Evolutionary conservation across 2,113 vertebrate genomes (phyloP), one percentile per base, ranked within the genome.

Genomic region (Tyrannus savana): DNA sequence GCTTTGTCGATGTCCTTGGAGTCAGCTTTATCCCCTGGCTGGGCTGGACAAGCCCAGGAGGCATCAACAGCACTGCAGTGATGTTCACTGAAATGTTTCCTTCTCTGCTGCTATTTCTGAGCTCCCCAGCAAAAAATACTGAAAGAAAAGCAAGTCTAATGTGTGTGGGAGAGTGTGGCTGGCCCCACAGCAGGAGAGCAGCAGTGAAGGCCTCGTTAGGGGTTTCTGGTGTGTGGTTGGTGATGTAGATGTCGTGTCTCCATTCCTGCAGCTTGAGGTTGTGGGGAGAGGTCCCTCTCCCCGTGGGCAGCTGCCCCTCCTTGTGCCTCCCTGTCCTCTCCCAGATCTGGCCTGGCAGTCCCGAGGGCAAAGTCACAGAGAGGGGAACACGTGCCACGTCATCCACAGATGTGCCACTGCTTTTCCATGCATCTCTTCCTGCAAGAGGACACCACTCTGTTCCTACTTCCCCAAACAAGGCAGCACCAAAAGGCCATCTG

Each of bases 41-140:
- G 47, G 52, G 42, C 78, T 85, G 75, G 79, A 88, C 71, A 83
- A 90, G 93, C 85, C 93, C 33, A 30, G 53, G 62, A 88, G 96
- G 93, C 93, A 85, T 76, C 80, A 72, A 44, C 44, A 87, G 60
- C 46, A 35, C 85, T 91, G 81, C 64, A 91, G 55, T 71, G 69
- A 50, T 84, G 47, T 63, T 89, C 33, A 46, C 60, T 55, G 52
- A 84, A 93, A 94, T 84, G 37, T 82, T 94, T 84, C 49, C 28
- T 82, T 89, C 93, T 87, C 39, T 76, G 79, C 44, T 77, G 63
- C 49, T 89, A 14, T 94, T 90, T 47, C 76, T 80, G 75, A 86
- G 66, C 31, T 87, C 19, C 23, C 41, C 50, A 4, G 3, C 47
- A n/a, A 89, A 60, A 88, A 92, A 89, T 25, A 86, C 1, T n/a